Evolutionary conservation across 2,797 vertebrate genomes (phyloP).

Genomic region (Acomys russatus): DNA sequence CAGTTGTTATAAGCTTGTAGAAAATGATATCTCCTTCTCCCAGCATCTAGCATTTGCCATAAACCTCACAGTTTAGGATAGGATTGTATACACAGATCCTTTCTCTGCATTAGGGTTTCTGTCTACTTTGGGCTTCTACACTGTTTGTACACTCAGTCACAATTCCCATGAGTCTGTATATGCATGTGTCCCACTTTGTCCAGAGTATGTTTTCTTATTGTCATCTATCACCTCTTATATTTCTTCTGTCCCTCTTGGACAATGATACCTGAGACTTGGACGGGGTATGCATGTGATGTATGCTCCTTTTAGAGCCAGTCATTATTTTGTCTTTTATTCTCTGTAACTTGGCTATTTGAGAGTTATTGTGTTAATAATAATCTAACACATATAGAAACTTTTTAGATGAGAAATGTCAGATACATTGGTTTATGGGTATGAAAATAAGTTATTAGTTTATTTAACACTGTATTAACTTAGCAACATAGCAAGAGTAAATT

Average conservation of each 20-base stretch:
- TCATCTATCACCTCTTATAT: not conserved
- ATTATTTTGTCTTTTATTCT: not conserved
- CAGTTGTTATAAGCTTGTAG: too few species aligned
- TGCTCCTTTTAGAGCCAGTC: not conserved
- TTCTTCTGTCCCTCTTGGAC: not conserved
- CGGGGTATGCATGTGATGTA: too few species aligned
- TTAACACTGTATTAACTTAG: not conserved
- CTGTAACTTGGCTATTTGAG: not conserved
- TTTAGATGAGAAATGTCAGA: not conserved
- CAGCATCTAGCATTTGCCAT: not conserved
- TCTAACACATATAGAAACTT: not conserved
- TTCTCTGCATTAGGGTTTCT: not conserved
- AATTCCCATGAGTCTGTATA: too few species aligned
- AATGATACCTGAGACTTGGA: not conserved
- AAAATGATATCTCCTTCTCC: not conserved
- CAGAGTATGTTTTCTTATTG: not conserved
- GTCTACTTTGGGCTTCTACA: not conserved
- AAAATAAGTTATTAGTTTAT: not conserved
- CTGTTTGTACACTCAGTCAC: not conserved
- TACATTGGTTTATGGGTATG: not conserved
- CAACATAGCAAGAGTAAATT: not conserved
- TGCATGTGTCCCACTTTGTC: not conserved
- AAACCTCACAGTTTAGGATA: not conserved
- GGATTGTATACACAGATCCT: not conserved
- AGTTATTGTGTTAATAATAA: not conserved